Conservation (phyloP, 2,113 vertebrate genomes). For the Clarias magur region DNA sequence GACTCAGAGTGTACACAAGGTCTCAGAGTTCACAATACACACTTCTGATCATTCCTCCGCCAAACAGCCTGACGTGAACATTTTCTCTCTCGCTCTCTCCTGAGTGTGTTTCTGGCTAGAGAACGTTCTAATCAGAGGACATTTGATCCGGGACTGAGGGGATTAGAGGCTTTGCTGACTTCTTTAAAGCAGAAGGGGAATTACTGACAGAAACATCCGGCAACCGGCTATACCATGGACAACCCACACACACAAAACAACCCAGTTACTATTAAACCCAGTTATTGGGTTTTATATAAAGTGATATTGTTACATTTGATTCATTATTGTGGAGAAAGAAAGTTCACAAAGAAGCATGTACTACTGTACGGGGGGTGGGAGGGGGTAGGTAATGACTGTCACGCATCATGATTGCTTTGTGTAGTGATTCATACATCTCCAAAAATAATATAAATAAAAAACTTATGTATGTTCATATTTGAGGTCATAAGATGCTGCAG, state of each 20-base stretch:
- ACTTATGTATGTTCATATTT: too few species aligned
- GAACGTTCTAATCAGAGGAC: conserved; percentile 34
- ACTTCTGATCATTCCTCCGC: not conserved
- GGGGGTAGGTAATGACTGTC: too few species aligned
- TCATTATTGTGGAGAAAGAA: too few species aligned
- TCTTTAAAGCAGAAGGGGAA: conserved; percentile 39
- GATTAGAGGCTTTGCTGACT: conserved; percentile 48
- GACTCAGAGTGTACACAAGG: not conserved
- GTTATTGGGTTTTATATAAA: too few species aligned
- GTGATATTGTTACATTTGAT: too few species aligned
- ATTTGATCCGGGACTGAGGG: conserved; percentile 31
- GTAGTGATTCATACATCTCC: too few species aligned
- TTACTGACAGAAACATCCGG: conserved; percentile 34
- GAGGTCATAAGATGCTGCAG: too few species aligned
- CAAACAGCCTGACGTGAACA: not conserved
- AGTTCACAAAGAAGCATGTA: too few species aligned
- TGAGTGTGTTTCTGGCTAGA: not conserved
- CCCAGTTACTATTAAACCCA: too few species aligned
- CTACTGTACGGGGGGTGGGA: too few species aligned
- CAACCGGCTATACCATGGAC: conserved; percentile 5
- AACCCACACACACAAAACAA: not conserved
- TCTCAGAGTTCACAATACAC: not conserved
- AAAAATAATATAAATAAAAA: too few species aligned
- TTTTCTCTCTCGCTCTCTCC: not conserved
- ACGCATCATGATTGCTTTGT: too few species aligned